Conservation (phyloP, 2,888 invertebrate species). For the Quadroppia sp. region DNA sequence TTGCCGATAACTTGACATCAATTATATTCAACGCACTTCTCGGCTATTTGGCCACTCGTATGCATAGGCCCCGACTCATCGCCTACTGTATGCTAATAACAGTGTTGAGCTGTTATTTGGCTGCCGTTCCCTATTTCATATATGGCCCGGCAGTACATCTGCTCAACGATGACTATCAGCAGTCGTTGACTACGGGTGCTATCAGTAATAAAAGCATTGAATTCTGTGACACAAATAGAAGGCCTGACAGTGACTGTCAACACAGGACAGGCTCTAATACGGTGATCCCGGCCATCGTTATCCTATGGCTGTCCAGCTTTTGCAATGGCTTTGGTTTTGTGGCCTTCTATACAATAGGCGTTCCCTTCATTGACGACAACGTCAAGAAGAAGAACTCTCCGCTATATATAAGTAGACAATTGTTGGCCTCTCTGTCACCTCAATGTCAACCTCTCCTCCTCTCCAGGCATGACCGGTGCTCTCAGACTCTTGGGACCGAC, state of each 20-base stretch:
- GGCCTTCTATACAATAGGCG: conserved; percentile 46
- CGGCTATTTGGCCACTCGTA: conserved; percentile 44
- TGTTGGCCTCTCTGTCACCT: neutral
- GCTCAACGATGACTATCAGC: conserved; percentile 3
- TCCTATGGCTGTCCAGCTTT: conserved; percentile 46
- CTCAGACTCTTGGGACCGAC: conserved; percentile 47
- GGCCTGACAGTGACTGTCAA: conserved; percentile 18
- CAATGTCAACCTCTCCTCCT: neutral
- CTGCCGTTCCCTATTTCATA: conserved; percentile 45
- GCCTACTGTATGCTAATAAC: conserved; percentile 42
- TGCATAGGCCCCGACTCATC: conserved; percentile 44
- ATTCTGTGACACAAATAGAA: conserved; percentile 32
- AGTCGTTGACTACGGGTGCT: neutral
- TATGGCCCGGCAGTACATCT: conserved; percentile 46
- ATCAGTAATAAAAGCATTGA: neutral
- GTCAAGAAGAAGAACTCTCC: conserved; percentile 45
- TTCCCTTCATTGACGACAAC: conserved; percentile 47
- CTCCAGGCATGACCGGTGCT: conserved; percentile 24
- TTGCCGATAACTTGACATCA: conserved; percentile 46
- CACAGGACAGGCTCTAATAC: conserved; percentile 20
- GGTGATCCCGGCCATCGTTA: conserved; percentile 40
- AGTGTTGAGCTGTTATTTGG: conserved; percentile 43
- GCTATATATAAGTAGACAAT: conserved; percentile 30
- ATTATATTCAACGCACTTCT: conserved; percentile 39
- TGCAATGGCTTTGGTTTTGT: conserved; percentile 47